Percentiles rank a stretch among this genome's conserved stretches.
These are phyloP conservation scores for Echinarachnius parma DNA, from an alignment of 53 echinoderm and acorn worm genomes.

Conservation along the genomic window DNA sequence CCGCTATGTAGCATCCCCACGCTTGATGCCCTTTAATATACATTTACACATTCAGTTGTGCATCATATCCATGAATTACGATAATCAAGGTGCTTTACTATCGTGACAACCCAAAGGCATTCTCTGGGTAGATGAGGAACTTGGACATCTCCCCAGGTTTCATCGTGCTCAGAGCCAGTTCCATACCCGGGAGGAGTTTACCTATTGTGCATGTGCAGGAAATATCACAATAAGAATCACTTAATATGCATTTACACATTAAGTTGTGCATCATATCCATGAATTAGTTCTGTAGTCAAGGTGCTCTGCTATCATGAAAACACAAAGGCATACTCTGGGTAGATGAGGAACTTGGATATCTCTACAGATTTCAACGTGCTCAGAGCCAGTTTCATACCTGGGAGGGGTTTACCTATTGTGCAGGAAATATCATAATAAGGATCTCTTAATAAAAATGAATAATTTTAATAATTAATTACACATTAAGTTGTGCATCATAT, in stretches of 20 bases:
- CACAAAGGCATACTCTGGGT: constrained; percentile 73
- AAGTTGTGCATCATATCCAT: too few relatives aligned
- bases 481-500: too few relatives aligned
- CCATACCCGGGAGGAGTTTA: constrained; percentile 67
- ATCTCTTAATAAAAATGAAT: not conserved
- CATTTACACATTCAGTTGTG: too few relatives aligned
- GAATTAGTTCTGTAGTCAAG: too few relatives aligned
- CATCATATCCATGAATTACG: too few relatives aligned
- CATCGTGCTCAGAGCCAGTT: constrained; percentile 82
- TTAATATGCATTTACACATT: not conserved
- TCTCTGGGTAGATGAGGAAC: constrained; percentile 69
- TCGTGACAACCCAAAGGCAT: constrained; percentile 83
- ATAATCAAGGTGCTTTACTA: too few relatives aligned
- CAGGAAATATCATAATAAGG: not conserved
- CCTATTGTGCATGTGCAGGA: constrained; percentile 59
- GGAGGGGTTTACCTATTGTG: constrained; percentile 67
- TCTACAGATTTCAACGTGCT: constrained; percentile 87
- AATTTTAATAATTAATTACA: too few relatives aligned
- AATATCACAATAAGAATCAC: not conserved
- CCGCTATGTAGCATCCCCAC: too few relatives aligned
- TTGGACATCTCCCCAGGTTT: constrained; percentile 76
- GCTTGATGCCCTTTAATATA: not conserved
- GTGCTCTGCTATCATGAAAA: too few relatives aligned
- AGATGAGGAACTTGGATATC: constrained; percentile 69
- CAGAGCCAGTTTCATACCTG: constrained; percentile 74